Conservation (phyloP, 2,888 invertebrate genomes). For the Vannuccia rotundouncinata region DNA sequence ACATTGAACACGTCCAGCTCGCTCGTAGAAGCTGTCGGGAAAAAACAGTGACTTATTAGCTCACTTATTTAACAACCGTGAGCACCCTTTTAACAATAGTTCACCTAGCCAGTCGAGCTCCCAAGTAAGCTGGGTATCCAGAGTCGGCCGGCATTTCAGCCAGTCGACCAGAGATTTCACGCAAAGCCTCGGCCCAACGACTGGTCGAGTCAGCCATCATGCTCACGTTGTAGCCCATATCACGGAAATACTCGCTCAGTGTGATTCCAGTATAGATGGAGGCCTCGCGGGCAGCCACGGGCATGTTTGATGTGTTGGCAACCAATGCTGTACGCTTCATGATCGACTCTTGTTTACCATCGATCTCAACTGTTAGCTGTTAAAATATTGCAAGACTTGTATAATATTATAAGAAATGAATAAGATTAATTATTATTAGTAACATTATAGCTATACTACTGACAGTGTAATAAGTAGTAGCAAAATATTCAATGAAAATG, state of each 20-base stretch:
- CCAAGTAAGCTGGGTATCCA: constrained; percentile 97
- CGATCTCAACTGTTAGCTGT: constrained; percentile 83
- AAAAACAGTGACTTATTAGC: neutral
- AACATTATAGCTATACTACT: neutral
- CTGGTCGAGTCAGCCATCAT: constrained; percentile 99
- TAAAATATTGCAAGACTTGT: neutral
- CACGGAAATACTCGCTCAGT: constrained; percentile 92
- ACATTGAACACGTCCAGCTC: constrained; percentile 93
- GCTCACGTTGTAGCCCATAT: constrained; percentile 98
- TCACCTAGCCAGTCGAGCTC: constrained; percentile 82
- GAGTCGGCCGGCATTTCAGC: constrained; percentile 97
- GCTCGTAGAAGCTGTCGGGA: constrained; percentile 86
- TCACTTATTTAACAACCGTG: neutral
- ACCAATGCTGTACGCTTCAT: constrained; percentile 99
- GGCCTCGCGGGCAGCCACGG: constrained; percentile 98
- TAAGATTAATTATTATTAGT: neutral
- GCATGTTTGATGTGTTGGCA: constrained; percentile 99
- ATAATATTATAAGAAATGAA: neutral
- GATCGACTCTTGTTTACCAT: constrained; percentile 84
- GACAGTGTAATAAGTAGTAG: no score
- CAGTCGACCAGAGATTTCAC: constrained; percentile 97
- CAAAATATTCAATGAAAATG: no score
- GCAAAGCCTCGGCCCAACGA: constrained; percentile 98
- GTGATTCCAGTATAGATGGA: constrained; percentile 99
- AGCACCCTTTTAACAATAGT: neutral